phyloP scores from a whole-genome alignment of 2,113 vertebrate species.

The Platichthys flesus region DNA sequence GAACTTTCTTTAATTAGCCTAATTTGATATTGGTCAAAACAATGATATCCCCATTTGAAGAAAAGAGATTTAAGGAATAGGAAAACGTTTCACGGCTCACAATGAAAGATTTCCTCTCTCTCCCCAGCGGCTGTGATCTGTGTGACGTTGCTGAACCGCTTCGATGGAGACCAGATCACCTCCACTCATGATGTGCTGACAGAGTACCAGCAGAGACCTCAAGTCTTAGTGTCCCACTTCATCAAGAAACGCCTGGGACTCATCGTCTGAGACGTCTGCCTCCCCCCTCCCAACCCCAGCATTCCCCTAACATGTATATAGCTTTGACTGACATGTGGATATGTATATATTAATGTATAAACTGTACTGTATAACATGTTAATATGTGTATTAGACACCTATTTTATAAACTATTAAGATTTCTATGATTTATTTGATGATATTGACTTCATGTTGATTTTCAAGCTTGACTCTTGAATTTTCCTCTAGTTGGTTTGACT shows the following conservation, averaged over 20 bases:
- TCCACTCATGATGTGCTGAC: slow-evolving; percentile 82
- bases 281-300: neutral
- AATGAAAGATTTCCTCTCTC: neutral
- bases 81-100: no score
- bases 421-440: slow-evolving; percentile 30
- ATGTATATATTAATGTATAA: slow-evolving; percentile 67
- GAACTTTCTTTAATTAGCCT: no score
- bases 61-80: neutral
- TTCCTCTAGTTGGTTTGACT: neutral
- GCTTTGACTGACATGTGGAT: slow-evolving; percentile 52
- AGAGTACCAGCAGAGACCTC: slow-evolving; percentile 87
- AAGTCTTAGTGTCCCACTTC: slow-evolving; percentile 85
- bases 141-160: slow-evolving; percentile 86
- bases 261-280: slow-evolving; percentile 32
- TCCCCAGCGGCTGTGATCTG: slow-evolving; percentile 89
- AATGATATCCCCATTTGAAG: neutral
- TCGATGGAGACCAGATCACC: slow-evolving; percentile 90
- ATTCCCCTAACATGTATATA: slow-evolving; percentile 48
- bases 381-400: slow-evolving; percentile 50
- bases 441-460: slow-evolving; percentile 4
- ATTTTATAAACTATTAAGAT: slow-evolving; percentile 51
- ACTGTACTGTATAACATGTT: slow-evolving; percentile 48
- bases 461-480: neutral
- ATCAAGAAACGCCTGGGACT: slow-evolving; percentile 85
- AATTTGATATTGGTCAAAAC: neutral